A percentile compares a stretch with the other conserved stretches of the same genome.
phyloP scores from a whole-genome alignment of 1,140 invertebrate genomes.

The Drosophila pachea region DNA sequence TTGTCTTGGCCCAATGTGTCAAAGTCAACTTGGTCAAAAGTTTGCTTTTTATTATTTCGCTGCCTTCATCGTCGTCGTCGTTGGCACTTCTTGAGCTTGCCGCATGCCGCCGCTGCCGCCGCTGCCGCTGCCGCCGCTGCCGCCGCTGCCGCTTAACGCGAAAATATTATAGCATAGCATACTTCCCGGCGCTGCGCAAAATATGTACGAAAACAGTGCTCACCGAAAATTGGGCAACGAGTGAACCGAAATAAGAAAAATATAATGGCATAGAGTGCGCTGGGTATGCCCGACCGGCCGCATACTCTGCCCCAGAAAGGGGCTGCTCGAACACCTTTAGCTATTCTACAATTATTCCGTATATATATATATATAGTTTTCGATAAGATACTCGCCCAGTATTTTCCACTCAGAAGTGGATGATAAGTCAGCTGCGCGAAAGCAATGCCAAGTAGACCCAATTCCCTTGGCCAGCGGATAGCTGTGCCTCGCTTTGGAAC shows the following conservation, averaged over 20 bases:
- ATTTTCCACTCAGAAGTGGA: too few species aligned
- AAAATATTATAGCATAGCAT: conserved; percentile 54
- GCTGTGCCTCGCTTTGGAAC: neutral
- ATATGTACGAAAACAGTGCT: conserved; percentile 37
- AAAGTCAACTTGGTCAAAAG: conserved; percentile 73
- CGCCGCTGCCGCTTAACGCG: neutral
- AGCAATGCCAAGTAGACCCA: neutral
- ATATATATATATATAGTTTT: too few species aligned
- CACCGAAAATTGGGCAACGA: conserved; percentile 47
- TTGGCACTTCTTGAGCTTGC: conserved; percentile 63
- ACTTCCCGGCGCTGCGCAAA: conserved; percentile 41
- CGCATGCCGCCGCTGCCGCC: neutral
- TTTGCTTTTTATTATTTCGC: conserved; percentile 74
- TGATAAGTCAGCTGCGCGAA: too few species aligned
- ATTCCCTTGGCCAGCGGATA: conserved; percentile 1
- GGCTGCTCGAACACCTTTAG: too few species aligned
- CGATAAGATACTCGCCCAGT: too few species aligned
- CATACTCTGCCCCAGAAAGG: neutral
- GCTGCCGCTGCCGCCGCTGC: neutral
- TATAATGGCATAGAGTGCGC: neutral
- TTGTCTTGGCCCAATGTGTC: conserved; percentile 72
- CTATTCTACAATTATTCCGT: too few species aligned
- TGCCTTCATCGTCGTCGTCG: conserved; percentile 49
- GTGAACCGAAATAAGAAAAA: conserved; percentile 34
- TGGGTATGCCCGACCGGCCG: conserved; percentile 2